phyloP scores from a whole-genome alignment of 2,797 vertebrate species.

The Takifugu ocellatus region DNA sequence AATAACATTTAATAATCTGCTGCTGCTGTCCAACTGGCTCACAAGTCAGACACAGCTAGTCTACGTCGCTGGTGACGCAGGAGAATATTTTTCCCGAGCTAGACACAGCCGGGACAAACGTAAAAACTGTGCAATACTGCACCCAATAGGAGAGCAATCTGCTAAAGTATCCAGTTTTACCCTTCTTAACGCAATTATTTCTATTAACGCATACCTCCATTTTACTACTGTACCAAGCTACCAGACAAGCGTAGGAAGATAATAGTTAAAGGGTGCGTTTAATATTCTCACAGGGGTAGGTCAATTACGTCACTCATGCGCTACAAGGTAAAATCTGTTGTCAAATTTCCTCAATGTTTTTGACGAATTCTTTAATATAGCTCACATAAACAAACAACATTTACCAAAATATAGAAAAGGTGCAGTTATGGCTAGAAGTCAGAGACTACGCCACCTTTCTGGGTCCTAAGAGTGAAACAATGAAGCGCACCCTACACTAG shows the following conservation, averaged over 20 bases:
- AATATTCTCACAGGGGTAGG: neutral
- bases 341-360: too few species aligned
- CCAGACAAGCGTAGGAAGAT: constrained; percentile 67
- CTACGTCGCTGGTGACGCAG: constrained; percentile 65
- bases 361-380: neutral
- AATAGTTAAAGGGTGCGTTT: constrained; percentile 46
- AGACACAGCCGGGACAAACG: constrained; percentile 14
- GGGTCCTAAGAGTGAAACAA: rapidly evolving
- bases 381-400: too few species aligned
- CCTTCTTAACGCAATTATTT: constrained; percentile 4
- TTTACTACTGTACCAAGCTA: constrained; percentile 56
- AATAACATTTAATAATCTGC: too few species aligned
- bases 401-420: too few species aligned
- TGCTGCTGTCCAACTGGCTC: constrained; percentile 13
- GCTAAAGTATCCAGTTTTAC: too few species aligned
- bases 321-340: neutral
- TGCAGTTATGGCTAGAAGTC: too few species aligned
- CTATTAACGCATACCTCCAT: constrained; percentile 63
- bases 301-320: neutral
- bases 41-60: constrained; percentile 33
- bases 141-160: neutral
- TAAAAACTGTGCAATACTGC: constrained; percentile 4
- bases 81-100: constrained; percentile 36
- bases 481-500: constrained; percentile 49
- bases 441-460: too few species aligned